Evolutionary conservation across 1,140 invertebrate species (phyloP).

Genomic region (Neodiprion fabricii): DNA sequence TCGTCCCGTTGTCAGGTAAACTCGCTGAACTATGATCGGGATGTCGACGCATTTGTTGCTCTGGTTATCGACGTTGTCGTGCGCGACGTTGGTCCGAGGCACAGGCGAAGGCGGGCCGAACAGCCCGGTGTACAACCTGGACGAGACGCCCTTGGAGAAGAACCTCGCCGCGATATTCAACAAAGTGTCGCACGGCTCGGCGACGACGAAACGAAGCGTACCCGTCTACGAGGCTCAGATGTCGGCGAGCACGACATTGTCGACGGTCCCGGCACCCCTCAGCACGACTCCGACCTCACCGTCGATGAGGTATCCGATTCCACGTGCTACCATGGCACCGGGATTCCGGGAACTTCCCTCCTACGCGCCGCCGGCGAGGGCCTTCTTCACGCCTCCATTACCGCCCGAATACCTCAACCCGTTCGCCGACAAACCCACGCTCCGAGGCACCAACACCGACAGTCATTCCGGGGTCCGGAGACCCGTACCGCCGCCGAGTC

Average conservation of each 20-base stretch:
- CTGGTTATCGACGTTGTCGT: constrained; percentile 6
- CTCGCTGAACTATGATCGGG: background rate
- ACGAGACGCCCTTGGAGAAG: constrained; percentile 63
- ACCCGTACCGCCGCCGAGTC: constrained; percentile 76
- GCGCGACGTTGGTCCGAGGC: constrained; percentile 21
- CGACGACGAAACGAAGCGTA: constrained; percentile 71
- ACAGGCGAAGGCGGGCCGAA: constrained; percentile 52
- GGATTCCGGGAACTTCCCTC: constrained; percentile 70
- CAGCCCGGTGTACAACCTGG: constrained; percentile 53
- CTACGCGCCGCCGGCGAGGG: constrained; percentile 79
- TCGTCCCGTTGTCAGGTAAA: too few relatives aligned
- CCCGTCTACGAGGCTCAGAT: constrained; percentile 68
- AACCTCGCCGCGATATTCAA: constrained; percentile 71
- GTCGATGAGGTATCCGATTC: constrained; percentile 42
- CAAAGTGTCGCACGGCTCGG: constrained; percentile 71
- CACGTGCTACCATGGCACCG: constrained; percentile 49
- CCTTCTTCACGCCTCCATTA: constrained; percentile 79
- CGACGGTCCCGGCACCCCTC: constrained; percentile 67
- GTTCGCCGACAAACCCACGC: constrained; percentile 82
- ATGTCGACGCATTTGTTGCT: constrained; percentile 4
- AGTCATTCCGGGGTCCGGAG: constrained; percentile 69
- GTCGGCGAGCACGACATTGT: constrained; percentile 61
- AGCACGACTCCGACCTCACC: constrained; percentile 59
- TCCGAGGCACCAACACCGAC: constrained; percentile 73
- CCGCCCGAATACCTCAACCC: constrained; percentile 81